phyloP scores from a whole-genome alignment of 2,113 vertebrate genomes.

The Nothocercus julius region DNA sequence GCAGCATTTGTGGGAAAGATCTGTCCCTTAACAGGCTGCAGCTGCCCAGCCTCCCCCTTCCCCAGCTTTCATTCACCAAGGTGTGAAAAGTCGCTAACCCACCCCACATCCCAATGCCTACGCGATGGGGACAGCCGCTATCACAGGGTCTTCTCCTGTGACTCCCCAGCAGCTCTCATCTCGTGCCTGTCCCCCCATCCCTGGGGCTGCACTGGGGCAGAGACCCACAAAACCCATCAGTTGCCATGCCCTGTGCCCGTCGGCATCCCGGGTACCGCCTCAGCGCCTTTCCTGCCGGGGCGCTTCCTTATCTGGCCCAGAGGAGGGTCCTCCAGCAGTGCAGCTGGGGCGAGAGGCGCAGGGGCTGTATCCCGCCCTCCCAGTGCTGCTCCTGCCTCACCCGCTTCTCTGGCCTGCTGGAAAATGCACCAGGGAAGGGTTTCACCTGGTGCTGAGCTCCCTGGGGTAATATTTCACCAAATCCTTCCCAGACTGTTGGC shows the following conservation, averaged over 20 bases:
- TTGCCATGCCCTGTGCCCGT: neutral
- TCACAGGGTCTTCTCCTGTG: neutral
- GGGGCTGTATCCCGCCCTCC: neutral
- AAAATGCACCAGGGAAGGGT: neutral
- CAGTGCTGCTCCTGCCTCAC: neutral
- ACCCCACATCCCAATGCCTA: no score
- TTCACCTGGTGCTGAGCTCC: accelerated
- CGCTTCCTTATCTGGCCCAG: neutral
- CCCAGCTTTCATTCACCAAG: neutral
- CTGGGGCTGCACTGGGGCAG: neutral
- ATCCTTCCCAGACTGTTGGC: accelerated
- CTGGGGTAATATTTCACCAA: neutral
- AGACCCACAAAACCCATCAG: neutral
- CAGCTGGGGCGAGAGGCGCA: no score
- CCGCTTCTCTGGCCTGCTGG: neutral
- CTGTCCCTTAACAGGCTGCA: no score
- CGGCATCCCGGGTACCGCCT: no score
- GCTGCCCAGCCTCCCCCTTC: no score
- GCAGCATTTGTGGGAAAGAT: no score
- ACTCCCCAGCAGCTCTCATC: neutral
- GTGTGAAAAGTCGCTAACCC: no score
- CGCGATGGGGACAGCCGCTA: neutral
- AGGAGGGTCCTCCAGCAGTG: neutral
- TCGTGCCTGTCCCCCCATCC: neutral
- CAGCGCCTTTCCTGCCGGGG: neutral